phyloP scores from a whole-genome alignment of 2,113 vertebrate species.

The Oreotragus oreotragus region DNA sequence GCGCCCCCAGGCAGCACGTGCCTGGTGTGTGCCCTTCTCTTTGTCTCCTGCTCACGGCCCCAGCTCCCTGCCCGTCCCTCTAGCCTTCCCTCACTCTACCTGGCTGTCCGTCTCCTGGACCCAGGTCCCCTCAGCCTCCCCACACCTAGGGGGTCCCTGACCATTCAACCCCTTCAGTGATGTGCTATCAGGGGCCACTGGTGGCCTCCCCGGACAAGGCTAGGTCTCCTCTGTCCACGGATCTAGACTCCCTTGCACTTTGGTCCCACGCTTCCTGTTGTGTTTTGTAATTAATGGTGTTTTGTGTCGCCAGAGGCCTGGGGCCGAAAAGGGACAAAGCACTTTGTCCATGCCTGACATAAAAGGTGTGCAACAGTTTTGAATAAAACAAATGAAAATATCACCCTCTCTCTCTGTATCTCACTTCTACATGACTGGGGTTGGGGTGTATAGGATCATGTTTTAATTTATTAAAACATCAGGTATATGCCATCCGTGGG shows the following conservation, averaged over 20 bases:
- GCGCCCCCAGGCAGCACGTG: accelerated
- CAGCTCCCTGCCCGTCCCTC: accelerated
- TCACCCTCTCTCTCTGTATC: too few relatives aligned
- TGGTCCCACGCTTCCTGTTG: accelerated
- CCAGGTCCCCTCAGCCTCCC: background rate
- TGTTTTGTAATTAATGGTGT: accelerated
- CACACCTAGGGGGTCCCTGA: background rate
- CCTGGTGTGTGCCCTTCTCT: background rate
- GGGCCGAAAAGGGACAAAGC: too few relatives aligned
- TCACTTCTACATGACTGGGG: accelerated
- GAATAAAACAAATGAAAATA: accelerated
- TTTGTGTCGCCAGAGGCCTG: accelerated
- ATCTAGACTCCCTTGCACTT: background rate
- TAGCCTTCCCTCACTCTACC: accelerated
- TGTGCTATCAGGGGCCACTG: background rate
- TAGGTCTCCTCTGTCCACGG: accelerated
- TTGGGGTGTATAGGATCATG: accelerated
- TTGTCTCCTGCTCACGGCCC: background rate
- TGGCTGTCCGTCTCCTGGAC: background rate
- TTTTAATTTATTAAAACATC: accelerated
- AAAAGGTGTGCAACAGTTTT: accelerated
- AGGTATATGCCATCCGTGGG: accelerated
- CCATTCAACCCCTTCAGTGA: too few relatives aligned
- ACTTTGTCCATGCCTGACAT: accelerated
- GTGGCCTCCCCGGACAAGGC: background rate